Conservation (phyloP, 37 sponge, comb jelly and placozoan species). For the Bolinopsis microptera region DNA sequence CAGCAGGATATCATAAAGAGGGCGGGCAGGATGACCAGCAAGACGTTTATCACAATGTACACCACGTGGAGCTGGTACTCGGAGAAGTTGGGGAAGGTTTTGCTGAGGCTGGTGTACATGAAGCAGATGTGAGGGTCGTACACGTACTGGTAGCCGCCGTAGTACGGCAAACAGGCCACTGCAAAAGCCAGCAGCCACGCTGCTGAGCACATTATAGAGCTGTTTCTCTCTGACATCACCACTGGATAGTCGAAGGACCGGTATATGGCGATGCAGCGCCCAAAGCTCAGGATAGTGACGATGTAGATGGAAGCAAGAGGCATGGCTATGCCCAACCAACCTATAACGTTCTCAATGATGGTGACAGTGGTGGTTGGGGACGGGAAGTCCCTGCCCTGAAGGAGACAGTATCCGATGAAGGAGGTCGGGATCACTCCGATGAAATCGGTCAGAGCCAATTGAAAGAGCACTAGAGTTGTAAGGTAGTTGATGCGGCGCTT, state of each 20-base stretch:
- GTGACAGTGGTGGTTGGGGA: not conserved
- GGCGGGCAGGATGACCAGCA: slow-evolving; percentile 25
- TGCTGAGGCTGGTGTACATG: slow-evolving; percentile 34
- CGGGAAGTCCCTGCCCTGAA: slow-evolving; percentile 1
- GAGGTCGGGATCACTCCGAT: slow-evolving; percentile 10
- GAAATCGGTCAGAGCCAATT: slow-evolving; percentile 6
- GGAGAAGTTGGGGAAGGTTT: not conserved
- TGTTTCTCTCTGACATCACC: slow-evolving; percentile 49
- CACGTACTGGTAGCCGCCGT: slow-evolving; percentile 42
- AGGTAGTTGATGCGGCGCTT: not conserved
- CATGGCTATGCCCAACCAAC: slow-evolving; percentile 61
- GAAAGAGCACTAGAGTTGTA: slow-evolving; percentile 1
- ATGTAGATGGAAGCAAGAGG: slow-evolving; percentile 62
- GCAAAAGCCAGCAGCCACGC: slow-evolving; percentile 33
- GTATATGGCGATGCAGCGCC: slow-evolving; percentile 54
- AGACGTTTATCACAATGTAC: not conserved
- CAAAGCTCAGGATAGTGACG: slow-evolving; percentile 43
- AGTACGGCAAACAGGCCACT: slow-evolving; percentile 53
- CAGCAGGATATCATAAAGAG: slow-evolving; percentile 43
- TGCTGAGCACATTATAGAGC: not conserved
- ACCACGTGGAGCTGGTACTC: not conserved
- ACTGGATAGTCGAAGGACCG: slow-evolving; percentile 52
- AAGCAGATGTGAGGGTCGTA: slow-evolving; percentile 40
- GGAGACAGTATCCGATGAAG: slow-evolving; percentile 48
- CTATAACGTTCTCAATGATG: slow-evolving; percentile 11